A percentile compares a stretch with the other conserved stretches of the same genome.
Conservation (phyloP, 1,140 invertebrate genomes). For the Phenacoccus solenopsis region DNA sequence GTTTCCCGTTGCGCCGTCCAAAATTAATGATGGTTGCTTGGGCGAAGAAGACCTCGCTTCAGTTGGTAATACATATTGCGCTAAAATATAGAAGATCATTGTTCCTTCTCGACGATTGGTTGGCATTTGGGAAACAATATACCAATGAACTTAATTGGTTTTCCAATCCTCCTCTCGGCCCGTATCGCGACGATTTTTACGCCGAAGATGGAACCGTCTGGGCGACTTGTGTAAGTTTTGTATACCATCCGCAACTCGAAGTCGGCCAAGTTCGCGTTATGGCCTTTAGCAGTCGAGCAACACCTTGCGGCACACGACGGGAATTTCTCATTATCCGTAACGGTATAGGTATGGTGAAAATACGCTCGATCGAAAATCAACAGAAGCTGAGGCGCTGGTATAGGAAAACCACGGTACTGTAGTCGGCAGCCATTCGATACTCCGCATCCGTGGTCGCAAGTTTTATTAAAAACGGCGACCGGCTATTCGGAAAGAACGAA, state of each 20-base stretch:
- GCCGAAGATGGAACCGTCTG: not conserved
- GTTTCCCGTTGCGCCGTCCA: constrained; percentile 8
- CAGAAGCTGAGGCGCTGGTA: no score
- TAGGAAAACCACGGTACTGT: not conserved
- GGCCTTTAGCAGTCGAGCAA: not conserved
- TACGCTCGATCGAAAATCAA: no score
- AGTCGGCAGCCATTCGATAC: not conserved
- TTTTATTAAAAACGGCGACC: not conserved
- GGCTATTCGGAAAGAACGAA: not conserved
- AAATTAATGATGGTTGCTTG: constrained; percentile 8
- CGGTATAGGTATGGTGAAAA: no score
- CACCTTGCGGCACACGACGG: not conserved
- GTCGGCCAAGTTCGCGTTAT: constrained; percentile 6
- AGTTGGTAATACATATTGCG: not conserved
- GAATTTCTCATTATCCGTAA: not conserved
- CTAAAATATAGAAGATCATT: constrained; percentile 1
- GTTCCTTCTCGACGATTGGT: constrained; percentile 9
- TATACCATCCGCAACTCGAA: not conserved
- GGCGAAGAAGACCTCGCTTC: constrained; percentile 15
- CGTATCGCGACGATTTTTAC: not conserved
- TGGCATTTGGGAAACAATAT: not conserved
- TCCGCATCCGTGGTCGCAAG: not conserved
- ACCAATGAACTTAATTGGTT: constrained; percentile 10
- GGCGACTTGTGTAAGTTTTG: not conserved
- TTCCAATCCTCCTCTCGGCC: not conserved